Evolutionary conservation across 2,888 invertebrate genomes (phyloP), one percentile per base, ranked within the genome.

Genomic region (Agrilus cyanescens): DNA sequence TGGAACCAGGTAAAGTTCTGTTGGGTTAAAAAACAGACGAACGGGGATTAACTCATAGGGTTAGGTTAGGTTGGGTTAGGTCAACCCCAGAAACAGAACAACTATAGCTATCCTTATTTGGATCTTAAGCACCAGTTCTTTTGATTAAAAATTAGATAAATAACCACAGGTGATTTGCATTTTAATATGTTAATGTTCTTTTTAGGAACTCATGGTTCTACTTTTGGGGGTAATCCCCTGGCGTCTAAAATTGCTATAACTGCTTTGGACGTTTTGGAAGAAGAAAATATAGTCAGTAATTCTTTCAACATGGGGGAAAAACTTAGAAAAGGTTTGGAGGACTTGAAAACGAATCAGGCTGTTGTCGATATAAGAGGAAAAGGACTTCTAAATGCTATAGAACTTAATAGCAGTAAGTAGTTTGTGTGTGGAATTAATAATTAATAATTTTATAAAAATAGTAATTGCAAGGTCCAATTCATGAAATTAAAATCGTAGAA

Each of bases 191-290:
- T n/a, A n/a, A n/a, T 25, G 13, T 35, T 8, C 14, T 18, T 46
- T 43, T 33, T 41, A 65, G 72, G 73, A 25, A 71, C 72, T 3
- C 88, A 90, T 59, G 87, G 88, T 13, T 87, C 87, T 1, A 90
- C 88, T 0, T 89, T 83, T 55, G 88, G 88, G 6, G 88, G 88
- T 1, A 89, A 86, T 65, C 85, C 88, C 1, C 64, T 90, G 14
- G 87, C 80, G 0, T 81, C 80, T 48, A 75, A 74, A 58, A 75
- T 90, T 1, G 86, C 85, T 1, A 73, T 85, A 37, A 80, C 80
- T 38, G 80, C 86, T 4, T 64, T 90, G 2, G 71, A 80, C 61
- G 79, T 86, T 32, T 55, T 87, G 37, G 75, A 82, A 59, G 83
- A 86, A 47, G 87, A 89, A 59, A 77, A 79, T 36, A 61, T 90